Conservation (phyloP, 1,140 invertebrate genomes). For the Melanaphis sacchari region DNA sequence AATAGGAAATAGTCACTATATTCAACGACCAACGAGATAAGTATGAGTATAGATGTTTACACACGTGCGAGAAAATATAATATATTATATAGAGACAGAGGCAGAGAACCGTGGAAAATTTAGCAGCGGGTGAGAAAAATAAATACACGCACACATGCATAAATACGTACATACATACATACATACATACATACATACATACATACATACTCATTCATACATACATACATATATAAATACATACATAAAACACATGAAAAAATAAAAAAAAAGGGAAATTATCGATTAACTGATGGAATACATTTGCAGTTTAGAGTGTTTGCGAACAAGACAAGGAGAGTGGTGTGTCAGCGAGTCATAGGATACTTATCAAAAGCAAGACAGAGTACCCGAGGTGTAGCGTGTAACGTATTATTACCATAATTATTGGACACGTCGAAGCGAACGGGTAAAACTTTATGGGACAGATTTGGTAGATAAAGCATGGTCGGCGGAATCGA, state of each 20-base stretch:
- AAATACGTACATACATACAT: neutral
- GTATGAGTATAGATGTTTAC: neutral
- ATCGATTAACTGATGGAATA: slow-evolving; percentile 34
- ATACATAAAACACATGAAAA: neutral
- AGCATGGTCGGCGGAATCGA: neutral
- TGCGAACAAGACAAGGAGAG: too few species aligned
- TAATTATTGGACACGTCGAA: slow-evolving; percentile 25
- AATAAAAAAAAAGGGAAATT: slow-evolving; percentile 13
- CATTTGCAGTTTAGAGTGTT: neutral
- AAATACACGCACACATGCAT: neutral
- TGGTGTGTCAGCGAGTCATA: neutral
- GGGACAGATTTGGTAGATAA: slow-evolving; percentile 37
- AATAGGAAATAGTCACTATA: neutral
- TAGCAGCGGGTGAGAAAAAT: neutral
- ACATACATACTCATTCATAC: neutral
- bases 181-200: too few species aligned
- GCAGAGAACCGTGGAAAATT: neutral
- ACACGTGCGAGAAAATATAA: neutral
- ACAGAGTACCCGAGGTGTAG: neutral
- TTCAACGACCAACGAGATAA: neutral
- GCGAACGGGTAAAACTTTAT: slow-evolving; percentile 6
- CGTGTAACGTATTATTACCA: slow-evolving; percentile 39
- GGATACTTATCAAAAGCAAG: neutral
- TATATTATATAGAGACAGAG: neutral
- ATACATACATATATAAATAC: neutral